Evolutionary conservation across 2,113 vertebrate species (phyloP).

Genomic region (Myrmecophaga tridactyla): DNA sequence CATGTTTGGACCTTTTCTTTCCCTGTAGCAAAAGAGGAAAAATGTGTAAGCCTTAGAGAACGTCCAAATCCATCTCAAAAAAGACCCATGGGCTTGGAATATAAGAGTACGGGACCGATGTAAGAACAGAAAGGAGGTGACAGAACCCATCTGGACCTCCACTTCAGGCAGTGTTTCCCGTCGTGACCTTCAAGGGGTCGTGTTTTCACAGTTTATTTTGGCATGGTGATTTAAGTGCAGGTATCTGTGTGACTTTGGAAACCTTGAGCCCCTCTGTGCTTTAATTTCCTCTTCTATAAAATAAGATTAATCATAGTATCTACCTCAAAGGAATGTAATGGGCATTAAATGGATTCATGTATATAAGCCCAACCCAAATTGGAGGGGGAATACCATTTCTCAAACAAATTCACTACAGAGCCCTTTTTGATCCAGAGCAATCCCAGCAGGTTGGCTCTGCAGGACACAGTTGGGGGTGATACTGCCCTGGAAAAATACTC

Average conservation of each 20-base stretch:
- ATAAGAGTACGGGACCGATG: background rate
- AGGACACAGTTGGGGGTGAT: background rate
- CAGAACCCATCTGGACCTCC: fast-evolving
- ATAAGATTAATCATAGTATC: background rate
- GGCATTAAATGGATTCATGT: background rate
- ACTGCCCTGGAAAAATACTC: background rate
- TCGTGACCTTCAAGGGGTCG: background rate
- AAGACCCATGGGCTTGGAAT: background rate
- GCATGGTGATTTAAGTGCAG: background rate
- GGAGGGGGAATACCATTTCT: background rate
- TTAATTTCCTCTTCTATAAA: background rate
- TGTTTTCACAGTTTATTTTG: background rate
- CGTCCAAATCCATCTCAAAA: background rate
- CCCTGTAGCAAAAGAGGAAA: background rate
- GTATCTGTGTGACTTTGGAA: background rate
- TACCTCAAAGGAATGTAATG: background rate
- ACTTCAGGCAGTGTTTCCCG: background rate
- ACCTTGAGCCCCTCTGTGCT: background rate
- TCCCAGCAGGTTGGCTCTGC: background rate
- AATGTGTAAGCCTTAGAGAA: background rate
- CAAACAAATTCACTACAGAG: background rate
- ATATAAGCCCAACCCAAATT: background rate
- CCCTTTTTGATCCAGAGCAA: background rate
- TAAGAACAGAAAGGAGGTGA: background rate
- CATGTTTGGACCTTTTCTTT: background rate